Percentiles rank a stretch among this genome's conserved stretches.
Evolutionary conservation across 37 sponge, comb jelly and placozoan species (phyloP).

Genomic region (Lycopodina hypogea): DNA sequence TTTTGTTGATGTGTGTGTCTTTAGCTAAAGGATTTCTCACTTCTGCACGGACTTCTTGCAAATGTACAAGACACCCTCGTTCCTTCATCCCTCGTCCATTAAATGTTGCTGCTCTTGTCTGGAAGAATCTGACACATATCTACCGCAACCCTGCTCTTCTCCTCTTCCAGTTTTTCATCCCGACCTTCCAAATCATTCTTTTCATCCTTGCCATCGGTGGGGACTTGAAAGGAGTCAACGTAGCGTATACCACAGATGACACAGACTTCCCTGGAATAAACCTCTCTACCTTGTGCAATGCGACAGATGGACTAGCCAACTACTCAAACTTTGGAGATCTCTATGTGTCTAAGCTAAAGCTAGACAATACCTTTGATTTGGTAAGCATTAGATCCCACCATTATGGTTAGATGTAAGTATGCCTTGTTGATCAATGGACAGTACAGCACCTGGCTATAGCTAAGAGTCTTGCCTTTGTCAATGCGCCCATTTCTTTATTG

Average conservation of each 20-base stretch:
- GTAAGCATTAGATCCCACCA: no score
- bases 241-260: slow-evolving; percentile 44
- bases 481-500: no score
- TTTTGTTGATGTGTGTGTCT: not conserved
- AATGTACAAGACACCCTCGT: not conserved
- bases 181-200: slow-evolving; percentile 55
- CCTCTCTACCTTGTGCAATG: slow-evolving; percentile 14
- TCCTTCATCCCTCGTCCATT: slow-evolving; percentile 9
- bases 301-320: slow-evolving; percentile 3
- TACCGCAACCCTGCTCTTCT: slow-evolving; percentile 60
- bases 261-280: not conserved
- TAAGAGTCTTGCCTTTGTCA: no score
- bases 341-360: slow-evolving; percentile 2
- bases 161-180: slow-evolving; percentile 70
- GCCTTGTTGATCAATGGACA: no score
- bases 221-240: slow-evolving; percentile 27
- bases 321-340: not conserved
- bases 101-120: slow-evolving; percentile 43
- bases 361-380: slow-evolving; percentile 2
- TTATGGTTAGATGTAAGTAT: no score
- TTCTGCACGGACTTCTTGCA: not conserved
- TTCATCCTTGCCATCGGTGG: slow-evolving; percentile 68
- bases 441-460: no score
- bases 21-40: not conserved
- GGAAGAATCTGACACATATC: slow-evolving; percentile 51